Evolutionary conservation across 2,888 invertebrate species (phyloP).

Genomic region (Halictus ligatus): DNA sequence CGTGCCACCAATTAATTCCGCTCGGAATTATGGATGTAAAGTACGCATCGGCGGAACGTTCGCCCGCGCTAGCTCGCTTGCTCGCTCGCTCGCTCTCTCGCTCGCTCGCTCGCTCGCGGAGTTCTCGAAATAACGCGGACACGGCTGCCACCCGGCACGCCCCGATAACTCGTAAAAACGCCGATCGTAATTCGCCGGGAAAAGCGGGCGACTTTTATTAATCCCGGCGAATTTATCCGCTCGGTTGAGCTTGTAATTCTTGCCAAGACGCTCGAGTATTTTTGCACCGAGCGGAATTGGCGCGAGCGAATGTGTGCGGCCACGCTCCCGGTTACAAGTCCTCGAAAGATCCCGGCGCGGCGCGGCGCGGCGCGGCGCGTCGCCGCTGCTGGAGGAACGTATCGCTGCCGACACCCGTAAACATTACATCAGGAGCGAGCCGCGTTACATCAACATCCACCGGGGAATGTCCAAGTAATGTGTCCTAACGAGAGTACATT

Average conservation of each 20-base stretch:
- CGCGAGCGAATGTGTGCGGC: neutral
- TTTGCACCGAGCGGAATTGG: slow-evolving; percentile 25
- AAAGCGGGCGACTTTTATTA: slow-evolving; percentile 54
- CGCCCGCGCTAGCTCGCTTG: neutral
- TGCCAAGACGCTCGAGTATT: slow-evolving; percentile 45
- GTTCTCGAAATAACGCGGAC: slow-evolving; percentile 54
- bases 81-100: neutral
- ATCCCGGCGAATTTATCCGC: slow-evolving; percentile 58
- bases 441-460: slow-evolving; percentile 1
- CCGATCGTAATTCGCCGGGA: slow-evolving; percentile 57
- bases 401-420: slow-evolving; percentile 1
- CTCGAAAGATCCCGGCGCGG: neutral
- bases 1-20: slow-evolving; percentile 61
- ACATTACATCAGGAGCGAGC: neutral
- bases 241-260: slow-evolving; percentile 37
- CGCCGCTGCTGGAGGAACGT: neutral
- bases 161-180: slow-evolving; percentile 60
- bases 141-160: slow-evolving; percentile 10
- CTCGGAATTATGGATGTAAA: slow-evolving; percentile 65
- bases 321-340: neutral
- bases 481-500: slow-evolving; percentile 5
- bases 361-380: neutral
- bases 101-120: neutral
- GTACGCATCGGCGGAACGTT: slow-evolving; percentile 43
- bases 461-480: slow-evolving; percentile 8